Conservation (phyloP, 1,140 invertebrate species). For the Rhopalosiphum maidis region DNA sequence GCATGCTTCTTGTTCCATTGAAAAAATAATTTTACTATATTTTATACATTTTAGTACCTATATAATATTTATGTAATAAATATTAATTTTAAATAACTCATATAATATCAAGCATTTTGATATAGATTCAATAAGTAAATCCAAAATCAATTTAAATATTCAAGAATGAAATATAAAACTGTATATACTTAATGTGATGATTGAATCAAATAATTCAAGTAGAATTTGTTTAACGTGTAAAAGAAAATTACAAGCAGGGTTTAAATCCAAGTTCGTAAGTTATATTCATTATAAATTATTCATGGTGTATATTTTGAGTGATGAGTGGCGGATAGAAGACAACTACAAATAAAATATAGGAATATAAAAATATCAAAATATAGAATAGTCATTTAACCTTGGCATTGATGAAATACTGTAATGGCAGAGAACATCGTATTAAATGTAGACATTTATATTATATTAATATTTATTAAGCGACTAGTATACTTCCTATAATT, state of each 20-base stretch:
- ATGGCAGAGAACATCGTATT: not conserved
- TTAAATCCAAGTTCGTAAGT: not conserved
- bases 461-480: not conserved
- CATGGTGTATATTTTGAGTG: not conserved
- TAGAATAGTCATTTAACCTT: slow-evolving; percentile 6
- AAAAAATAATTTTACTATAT: not conserved
- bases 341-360: not conserved
- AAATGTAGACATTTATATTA: not conserved
- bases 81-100: too few relatives aligned
- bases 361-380: not conserved
- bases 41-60: too few relatives aligned
- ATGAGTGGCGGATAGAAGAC: not conserved
- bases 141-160: too few relatives aligned
- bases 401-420: not conserved
- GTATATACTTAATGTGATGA: not conserved
- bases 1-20: slow-evolving; percentile 7
- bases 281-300: not conserved
- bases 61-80: too few relatives aligned
- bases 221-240: not conserved
- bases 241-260: not conserved
- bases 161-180: not conserved
- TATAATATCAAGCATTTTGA: too few relatives aligned
- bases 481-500: not conserved
- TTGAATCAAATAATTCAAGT: not conserved
- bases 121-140: too few relatives aligned